Base-by-base conservation (phyloP, 1,140 invertebrate genomes). In the Caerostris darwini region DNA sequence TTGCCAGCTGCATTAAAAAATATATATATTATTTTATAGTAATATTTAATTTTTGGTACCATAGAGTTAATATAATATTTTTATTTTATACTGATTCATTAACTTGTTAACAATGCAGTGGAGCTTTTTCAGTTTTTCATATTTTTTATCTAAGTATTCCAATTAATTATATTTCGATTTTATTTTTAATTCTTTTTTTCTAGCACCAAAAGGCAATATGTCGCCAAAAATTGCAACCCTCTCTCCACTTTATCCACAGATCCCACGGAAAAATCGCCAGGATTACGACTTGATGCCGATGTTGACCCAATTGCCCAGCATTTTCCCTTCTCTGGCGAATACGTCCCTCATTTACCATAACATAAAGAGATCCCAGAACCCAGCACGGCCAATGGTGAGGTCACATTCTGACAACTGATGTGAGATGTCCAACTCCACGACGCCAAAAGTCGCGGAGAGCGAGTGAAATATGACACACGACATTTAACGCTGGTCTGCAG, bases 391-490 rank as follows among this genome's bases (percentile, higher is more conserved):
- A 77, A 77, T 77, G 71, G 71, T 77, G 53, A 77, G 77, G 61
- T 85, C 90, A 85, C 90, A 92, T 85, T 85, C 59, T 64, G 90
- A 92, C 90, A 92, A 92, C 90, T 67, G 54, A 92, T 92, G 90
- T 69, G 90, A 83, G 81, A 92, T 92, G 90, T 83, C 82, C 90
- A 92, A 92, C 90, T 92, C 90, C 71, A 83, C 82, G 90, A 92
- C 90, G 82, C 90, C 90, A 92, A 92, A 85, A 92, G 50, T 92
- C 90, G 90, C 90, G 58, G 85, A 92, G n/a, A 56, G 10, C 10
- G 61, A 57, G 82, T 92, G 90, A 92, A 92, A 92, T 92, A 92
- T 92, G 90, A 92, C 59, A 69, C 90, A 67, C 17, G 90, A 92
- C 90, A 85, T 85, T 92, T 92, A 92, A 85, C 90, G 90, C 82